These are phyloP conservation scores for Enteromius treurensis DNA, from an alignment of 2,797 vertebrate species.

Conservation along the genomic window DNA sequence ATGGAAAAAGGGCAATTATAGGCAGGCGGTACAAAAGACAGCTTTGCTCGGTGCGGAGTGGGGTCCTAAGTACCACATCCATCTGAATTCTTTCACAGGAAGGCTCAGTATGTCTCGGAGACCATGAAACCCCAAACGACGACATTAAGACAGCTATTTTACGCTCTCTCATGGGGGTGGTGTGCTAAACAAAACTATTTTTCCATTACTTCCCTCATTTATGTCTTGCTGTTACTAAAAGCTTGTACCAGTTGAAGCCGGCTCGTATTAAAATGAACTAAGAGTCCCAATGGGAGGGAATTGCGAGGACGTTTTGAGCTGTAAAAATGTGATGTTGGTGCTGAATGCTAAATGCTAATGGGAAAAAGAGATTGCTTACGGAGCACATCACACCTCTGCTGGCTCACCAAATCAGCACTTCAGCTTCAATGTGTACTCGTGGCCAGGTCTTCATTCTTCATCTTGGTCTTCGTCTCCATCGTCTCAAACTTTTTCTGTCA, in stretches of 20 bases:
- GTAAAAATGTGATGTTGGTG: slow-evolving; percentile 38
- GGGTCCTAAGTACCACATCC: slow-evolving; percentile 52
- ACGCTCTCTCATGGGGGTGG: slow-evolving; percentile 35
- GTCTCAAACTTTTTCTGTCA: neutral
- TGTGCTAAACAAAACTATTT: slow-evolving; percentile 50
- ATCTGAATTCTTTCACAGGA: slow-evolving; percentile 50
- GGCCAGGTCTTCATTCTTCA: neutral
- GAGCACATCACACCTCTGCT: slow-evolving; percentile 40
- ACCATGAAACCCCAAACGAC: slow-evolving; percentile 47
- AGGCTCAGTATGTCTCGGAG: slow-evolving; percentile 41
- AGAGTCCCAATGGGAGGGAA: slow-evolving; percentile 42
- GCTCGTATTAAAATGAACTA: slow-evolving; percentile 35
- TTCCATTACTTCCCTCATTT: slow-evolving; percentile 50
- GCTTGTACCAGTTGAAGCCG: slow-evolving; percentile 30
- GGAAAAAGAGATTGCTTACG: slow-evolving; percentile 41
- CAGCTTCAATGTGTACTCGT: neutral
- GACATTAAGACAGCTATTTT: slow-evolving; percentile 47
- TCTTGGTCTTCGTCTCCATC: too few species aligned
- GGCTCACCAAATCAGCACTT: slow-evolving; percentile 45
- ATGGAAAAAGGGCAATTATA: slow-evolving; percentile 51
- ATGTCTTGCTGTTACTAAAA: slow-evolving; percentile 46
- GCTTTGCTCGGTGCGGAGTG: slow-evolving; percentile 27
- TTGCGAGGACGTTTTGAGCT: slow-evolving; percentile 30
- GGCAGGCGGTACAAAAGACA: slow-evolving; percentile 50
- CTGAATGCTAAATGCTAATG: slow-evolving; percentile 46